A percentile compares a stretch with the other conserved stretches of the same genome.
These are phyloP conservation scores for Girardinichthys multiradiatus DNA, from an alignment of 2,113 vertebrate genomes.

Conservation along the genomic window DNA sequence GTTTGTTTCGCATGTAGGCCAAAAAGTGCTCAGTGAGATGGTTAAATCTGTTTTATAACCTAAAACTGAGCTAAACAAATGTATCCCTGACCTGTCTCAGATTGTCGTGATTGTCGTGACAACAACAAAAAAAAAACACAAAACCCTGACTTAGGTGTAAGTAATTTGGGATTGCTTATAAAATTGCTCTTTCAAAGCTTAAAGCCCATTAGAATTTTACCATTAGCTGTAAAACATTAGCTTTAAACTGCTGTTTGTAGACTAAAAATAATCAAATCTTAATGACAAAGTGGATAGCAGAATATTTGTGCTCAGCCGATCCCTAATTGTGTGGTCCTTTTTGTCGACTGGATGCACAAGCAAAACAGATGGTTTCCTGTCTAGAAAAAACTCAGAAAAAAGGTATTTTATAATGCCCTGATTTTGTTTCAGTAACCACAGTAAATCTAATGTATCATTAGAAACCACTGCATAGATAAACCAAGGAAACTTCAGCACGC, in stretches of 20 bases:
- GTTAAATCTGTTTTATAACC: background rate
- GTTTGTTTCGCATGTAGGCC: background rate
- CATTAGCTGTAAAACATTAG: conserved; percentile 59
- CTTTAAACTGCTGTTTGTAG: conserved; percentile 62
- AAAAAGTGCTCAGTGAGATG: background rate
- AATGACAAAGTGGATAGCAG: conserved; percentile 53
- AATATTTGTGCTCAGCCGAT: conserved; percentile 48
- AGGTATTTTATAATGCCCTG: conserved; percentile 34
- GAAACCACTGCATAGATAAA: conserved; percentile 35
- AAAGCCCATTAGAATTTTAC: conserved; percentile 50
- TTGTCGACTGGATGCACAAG: conserved; percentile 34
- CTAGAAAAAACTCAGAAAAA: background rate
- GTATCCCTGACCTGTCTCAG: background rate
- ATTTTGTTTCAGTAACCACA: conserved; percentile 40
- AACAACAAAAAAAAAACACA: conserved; percentile 2
- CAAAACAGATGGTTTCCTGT: background rate
- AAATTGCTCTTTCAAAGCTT: conserved; percentile 60
- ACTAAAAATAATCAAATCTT: conserved; percentile 66
- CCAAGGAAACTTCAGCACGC: conserved; percentile 12
- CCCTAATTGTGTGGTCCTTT: conserved; percentile 45
- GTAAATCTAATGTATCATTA: conserved; percentile 41
- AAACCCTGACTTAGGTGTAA: conserved; percentile 46
- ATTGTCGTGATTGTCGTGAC: background rate
- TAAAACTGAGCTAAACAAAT: background rate
- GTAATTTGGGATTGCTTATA: conserved; percentile 42